Conservation (phyloP, 2,113 vertebrate genomes). For the Hiodon alosoides region DNA sequence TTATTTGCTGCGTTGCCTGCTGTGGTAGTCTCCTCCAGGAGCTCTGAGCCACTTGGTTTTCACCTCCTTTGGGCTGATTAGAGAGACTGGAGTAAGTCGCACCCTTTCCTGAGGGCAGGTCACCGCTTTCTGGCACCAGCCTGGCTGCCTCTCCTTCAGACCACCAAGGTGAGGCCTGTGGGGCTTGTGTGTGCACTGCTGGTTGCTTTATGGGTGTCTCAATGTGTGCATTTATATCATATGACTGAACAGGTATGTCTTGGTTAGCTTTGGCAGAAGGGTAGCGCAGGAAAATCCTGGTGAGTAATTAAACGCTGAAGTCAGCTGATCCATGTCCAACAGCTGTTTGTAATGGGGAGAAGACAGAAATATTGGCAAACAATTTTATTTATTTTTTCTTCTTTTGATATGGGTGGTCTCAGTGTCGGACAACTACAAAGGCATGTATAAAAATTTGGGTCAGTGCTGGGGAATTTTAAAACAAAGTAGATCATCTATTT, state of each 20-base stretch:
- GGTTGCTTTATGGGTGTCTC: neutral
- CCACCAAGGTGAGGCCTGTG: neutral
- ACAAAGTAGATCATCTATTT: too few relatives aligned
- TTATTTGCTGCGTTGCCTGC: neutral
- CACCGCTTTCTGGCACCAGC: neutral
- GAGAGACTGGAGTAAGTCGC: neutral
- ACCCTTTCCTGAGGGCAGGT: neutral
- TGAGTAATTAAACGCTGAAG: neutral
- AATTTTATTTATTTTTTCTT: neutral
- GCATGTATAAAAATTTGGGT: too few relatives aligned
- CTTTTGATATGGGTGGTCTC: neutral
- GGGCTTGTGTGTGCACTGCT: neutral
- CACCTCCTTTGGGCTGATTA: too few relatives aligned
- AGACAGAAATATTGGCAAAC: neutral
- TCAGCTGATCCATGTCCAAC: neutral
- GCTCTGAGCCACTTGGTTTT: too few relatives aligned
- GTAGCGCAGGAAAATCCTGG: slow-evolving; percentile 6
- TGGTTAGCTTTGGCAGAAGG: slow-evolving; percentile 8
- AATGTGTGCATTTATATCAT: neutral
- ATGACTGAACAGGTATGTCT: neutral
- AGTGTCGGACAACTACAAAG: neutral
- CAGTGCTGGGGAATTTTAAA: too few relatives aligned
- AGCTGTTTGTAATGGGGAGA: neutral
- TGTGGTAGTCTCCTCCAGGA: too few relatives aligned
- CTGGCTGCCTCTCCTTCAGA: neutral